These are phyloP conservation scores for Phyllotreta cruciferae DNA, from an alignment of 2,888 invertebrate species.

Conservation along the genomic window DNA sequence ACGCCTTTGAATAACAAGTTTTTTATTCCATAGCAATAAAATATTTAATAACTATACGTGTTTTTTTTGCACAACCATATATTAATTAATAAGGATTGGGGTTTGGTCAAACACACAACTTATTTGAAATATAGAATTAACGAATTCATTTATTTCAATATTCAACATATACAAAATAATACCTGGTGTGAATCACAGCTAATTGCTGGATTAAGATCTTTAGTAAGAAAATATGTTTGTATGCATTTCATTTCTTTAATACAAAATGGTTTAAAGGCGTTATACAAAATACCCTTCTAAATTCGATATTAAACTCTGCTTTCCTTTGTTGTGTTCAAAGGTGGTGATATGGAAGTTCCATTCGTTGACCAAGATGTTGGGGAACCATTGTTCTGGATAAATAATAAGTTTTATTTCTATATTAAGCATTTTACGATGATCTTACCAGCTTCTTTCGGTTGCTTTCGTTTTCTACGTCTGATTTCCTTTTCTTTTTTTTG, in stretches of 20 bases:
- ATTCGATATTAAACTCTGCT: conserved; percentile 24
- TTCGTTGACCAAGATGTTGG: conserved; percentile 41
- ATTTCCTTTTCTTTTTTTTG: conserved; percentile 78
- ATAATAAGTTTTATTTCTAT: conserved; percentile 1
- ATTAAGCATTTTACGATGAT: conserved; percentile 15
- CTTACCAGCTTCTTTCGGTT: conserved; percentile 54
- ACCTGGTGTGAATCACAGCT: conserved; percentile 28
- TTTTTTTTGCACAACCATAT: too few species aligned
- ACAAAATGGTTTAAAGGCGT: conserved; percentile 33
- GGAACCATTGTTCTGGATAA: conserved; percentile 40
- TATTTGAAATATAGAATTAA: conserved; percentile 6
- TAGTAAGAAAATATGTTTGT: conserved; percentile 33
- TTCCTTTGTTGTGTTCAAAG: conserved; percentile 27
- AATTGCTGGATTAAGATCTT: conserved; percentile 23
- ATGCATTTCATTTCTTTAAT: conserved; percentile 17
- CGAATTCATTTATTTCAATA: conserved; percentile 29
- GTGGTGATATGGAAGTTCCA: conserved; percentile 47
- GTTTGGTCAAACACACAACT: background rate
- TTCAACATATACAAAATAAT: conserved; percentile 33
- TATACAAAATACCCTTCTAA: conserved; percentile 20
- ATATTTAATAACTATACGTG: conserved; percentile 11
- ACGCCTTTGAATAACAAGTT: conserved; percentile 40
- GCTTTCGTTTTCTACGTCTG: conserved; percentile 56
- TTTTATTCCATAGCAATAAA: conserved; percentile 22
- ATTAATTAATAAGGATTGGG: too few species aligned